Evolutionary conservation across 2,797 vertebrate genomes (phyloP), one percentile per base, ranked within the genome.

Genomic region (Setipinna tenuifilis): DNA sequence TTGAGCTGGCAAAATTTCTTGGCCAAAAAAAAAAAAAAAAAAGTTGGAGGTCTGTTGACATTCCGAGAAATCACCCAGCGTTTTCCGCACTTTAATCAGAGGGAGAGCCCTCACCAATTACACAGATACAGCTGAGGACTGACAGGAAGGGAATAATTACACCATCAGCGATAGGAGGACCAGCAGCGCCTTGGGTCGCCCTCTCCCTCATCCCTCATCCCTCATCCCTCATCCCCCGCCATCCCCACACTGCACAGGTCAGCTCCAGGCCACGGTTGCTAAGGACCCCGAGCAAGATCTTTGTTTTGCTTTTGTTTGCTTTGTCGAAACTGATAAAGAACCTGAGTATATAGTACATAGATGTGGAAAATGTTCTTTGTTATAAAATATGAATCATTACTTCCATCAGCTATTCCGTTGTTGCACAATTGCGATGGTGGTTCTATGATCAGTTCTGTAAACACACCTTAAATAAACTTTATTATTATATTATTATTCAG

Each of bases 71-170:
- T 82, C 48, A 68, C 44, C 57, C 85, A 58, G 35, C 48, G 41
- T 48, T 58, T 82, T 82, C 58, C 48, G 50, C 25, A 83, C 59
- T 91, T 90, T 92, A 28, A 91, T 86, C 87, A 92, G 83, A 11
- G 23, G 17, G 14, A 17, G 71, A 57, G 83, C 35, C 87, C 50
- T 86, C 81, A 9, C 82, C 90, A 50, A 89, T 81, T 19, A 88
- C 83, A 83, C 90, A 87, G 81, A 89, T 25, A 75, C 87, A 86
- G 11, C 91, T 91, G 83, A 90, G 88, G n/a, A 83, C 17, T 11
- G 91, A 89, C 68, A 92, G 23, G 62, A 92, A 88, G 83, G 88
- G 82, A 46, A 90, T 86, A 7, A 91, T 14, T 48, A 86, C 83
- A n/a, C 91, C 92, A 78, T 87, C 41, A 59, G 89, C 21, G 11